These are phyloP conservation scores for Saturnia pavonia DNA, from an alignment of 2,888 invertebrate species.

Conservation along the genomic window DNA sequence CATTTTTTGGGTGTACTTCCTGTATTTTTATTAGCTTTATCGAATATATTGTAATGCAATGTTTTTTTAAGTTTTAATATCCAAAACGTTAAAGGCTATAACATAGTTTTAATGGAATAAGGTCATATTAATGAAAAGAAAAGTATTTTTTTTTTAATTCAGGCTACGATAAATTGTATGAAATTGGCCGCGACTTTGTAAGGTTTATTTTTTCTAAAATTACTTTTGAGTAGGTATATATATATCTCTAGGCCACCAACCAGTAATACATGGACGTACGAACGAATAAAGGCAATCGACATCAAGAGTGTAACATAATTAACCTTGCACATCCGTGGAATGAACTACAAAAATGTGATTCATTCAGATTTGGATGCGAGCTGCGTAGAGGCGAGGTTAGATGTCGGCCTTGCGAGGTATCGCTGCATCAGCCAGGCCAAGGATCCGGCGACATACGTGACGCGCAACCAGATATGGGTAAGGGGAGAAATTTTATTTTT, in stretches of 20 bases:
- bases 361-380: slow-evolving; percentile 67
- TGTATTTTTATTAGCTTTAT: not conserved
- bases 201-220: not conserved
- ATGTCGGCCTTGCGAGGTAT: slow-evolving; percentile 61
- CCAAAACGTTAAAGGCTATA: no score
- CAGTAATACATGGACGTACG: not conserved
- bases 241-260: not conserved
- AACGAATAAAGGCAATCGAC: not conserved
- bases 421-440: slow-evolving; percentile 64
- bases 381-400: slow-evolving; percentile 67
- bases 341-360: slow-evolving; percentile 42
- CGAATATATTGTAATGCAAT: not conserved
- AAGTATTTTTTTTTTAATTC: no score
- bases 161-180: no score
- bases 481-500: slow-evolving; percentile 3
- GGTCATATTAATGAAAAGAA: no score
- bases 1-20: not conserved
- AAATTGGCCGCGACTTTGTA: not conserved
- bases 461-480: slow-evolving; percentile 29
- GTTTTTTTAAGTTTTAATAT: no score
- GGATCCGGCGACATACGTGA: slow-evolving; percentile 61
- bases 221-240: not conserved
- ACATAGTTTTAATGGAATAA: no score
- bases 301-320: slow-evolving; percentile 16
- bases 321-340: slow-evolving; percentile 20